Conservation (phyloP, 2,113 vertebrate species). For the Panurus biarmicus region DNA sequence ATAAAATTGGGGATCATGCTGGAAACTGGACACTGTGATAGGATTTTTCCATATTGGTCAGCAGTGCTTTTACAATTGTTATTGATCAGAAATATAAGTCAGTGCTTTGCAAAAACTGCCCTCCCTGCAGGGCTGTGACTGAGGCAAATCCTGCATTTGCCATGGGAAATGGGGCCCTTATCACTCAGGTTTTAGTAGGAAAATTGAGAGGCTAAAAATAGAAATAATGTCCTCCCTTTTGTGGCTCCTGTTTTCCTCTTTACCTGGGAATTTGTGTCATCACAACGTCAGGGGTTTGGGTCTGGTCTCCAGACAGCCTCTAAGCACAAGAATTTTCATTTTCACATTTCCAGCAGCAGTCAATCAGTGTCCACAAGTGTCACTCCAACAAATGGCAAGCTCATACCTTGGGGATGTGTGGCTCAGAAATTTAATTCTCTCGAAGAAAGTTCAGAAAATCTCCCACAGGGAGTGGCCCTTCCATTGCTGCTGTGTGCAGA, state of each 20-base stretch:
- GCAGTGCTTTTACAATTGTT: neutral
- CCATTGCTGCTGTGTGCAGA: neutral
- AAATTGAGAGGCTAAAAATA: neutral
- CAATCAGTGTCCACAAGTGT: neutral
- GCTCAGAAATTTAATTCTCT: neutral
- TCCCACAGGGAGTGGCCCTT: neutral
- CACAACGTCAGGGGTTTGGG: neutral
- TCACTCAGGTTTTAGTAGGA: neutral
- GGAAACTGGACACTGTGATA: fast-evolving
- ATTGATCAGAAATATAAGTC: neutral
- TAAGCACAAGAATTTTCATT: neutral
- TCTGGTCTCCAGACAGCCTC: neutral
- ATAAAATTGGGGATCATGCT: neutral
- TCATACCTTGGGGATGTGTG: neutral
- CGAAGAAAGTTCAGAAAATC: neutral
- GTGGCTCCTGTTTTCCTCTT: neutral
- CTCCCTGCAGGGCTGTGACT: neutral
- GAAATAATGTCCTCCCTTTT: neutral
- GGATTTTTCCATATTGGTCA: neutral
- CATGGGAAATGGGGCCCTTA: neutral
- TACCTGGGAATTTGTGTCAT: neutral
- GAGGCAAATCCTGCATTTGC: neutral
- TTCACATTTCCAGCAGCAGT: neutral
- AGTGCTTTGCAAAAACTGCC: neutral
- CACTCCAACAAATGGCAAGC: neutral